phyloP scores from a whole-genome alignment of 2,888 invertebrate species.

The Sipunculus nudus region DNA sequence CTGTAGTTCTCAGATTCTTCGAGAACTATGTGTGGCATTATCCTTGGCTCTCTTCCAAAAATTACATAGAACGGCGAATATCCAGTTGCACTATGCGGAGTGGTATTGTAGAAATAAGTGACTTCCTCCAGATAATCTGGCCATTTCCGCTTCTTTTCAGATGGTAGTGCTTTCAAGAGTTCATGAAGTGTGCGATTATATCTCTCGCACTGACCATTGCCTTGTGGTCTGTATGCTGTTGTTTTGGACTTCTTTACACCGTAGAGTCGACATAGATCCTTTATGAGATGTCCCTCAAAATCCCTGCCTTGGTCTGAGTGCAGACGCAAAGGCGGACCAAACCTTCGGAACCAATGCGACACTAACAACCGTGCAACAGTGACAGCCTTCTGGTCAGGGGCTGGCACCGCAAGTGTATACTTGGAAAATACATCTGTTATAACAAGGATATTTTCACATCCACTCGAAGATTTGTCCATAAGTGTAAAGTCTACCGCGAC shows the following conservation, averaged over 20 bases:
- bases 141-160: constrained; percentile 34
- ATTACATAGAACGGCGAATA: no score
- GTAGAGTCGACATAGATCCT: constrained; percentile 29
- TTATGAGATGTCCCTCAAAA: constrained; percentile 10
- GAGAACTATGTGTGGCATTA: no score
- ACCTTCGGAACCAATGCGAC: constrained; percentile 17
- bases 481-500: no score
- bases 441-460: no score
- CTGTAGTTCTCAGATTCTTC: no score
- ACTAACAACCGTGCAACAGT: constrained; percentile 23
- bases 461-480: no score
- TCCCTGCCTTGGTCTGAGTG: constrained; percentile 23
- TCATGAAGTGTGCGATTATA: constrained; percentile 35
- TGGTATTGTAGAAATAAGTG: no score
- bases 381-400: constrained; percentile 17
- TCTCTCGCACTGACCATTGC: constrained; percentile 19
- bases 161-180: constrained; percentile 21
- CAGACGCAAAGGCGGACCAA: constrained; percentile 18
- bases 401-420: constrained; percentile 22
- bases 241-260: constrained; percentile 24
- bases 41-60: no score
- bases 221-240: constrained; percentile 22
- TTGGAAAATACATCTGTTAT: no score
- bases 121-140: constrained; percentile 29
- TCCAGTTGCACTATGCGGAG: no score